These are phyloP conservation scores for Zootermopsis nevadensis DNA, from an alignment of 2,888 invertebrate species.

Conservation along the genomic window DNA sequence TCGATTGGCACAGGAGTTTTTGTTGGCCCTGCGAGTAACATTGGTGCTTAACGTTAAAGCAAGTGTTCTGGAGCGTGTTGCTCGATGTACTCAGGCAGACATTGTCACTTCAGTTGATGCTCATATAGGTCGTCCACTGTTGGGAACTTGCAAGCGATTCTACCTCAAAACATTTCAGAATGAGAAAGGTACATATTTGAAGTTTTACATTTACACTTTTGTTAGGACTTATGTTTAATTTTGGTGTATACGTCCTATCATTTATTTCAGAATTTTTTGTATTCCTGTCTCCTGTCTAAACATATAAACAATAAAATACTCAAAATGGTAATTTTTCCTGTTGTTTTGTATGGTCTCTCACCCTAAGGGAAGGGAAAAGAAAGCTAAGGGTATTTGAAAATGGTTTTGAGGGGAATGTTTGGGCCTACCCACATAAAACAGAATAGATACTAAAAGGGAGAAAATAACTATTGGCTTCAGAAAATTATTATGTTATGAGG, in stretches of 20 bases:
- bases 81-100: constrained; percentile 85
- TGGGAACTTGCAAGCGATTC: constrained; percentile 88
- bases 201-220: neutral
- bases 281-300: too few species aligned
- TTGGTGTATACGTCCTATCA: too few species aligned
- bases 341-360: neutral
- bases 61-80: constrained; percentile 81
- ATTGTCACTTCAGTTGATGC: constrained; percentile 90
- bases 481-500: too few species aligned
- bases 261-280: too few species aligned
- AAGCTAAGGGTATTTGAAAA: too few species aligned
- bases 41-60: constrained; percentile 87
- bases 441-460: too few species aligned
- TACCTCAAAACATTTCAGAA: constrained; percentile 72
- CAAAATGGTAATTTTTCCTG: too few species aligned
- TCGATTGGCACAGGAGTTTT: constrained; percentile 85
- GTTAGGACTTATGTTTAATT: too few species aligned
- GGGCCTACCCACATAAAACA: too few species aligned
- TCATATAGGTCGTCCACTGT: constrained; percentile 77
- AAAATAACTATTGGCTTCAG: too few species aligned
- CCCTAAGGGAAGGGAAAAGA: neutral
- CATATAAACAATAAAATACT: too few species aligned
- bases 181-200: constrained; percentile 62
- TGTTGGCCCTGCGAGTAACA: constrained; percentile 84
- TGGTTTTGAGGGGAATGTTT: too few species aligned